phyloP scores from a whole-genome alignment of 1,140 invertebrate genomes.

The Diabrotica undecimpunctata region DNA sequence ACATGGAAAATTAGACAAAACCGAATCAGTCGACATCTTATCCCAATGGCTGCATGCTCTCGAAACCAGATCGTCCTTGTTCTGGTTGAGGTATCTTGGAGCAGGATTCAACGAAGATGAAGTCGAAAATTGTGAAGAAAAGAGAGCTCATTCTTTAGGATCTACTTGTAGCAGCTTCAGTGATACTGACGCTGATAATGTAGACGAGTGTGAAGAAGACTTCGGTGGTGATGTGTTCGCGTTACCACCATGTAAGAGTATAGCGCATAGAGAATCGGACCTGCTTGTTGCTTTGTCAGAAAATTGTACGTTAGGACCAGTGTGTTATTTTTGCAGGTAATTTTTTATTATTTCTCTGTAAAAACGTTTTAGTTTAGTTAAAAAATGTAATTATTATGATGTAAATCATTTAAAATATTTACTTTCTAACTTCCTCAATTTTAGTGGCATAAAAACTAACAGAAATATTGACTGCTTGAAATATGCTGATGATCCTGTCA shows the following conservation, averaged over 20 bases:
- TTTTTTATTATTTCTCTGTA: neutral
- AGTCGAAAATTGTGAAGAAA: slow-evolving; percentile 22
- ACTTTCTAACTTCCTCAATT: too few relatives aligned
- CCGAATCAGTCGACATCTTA: slow-evolving; percentile 19
- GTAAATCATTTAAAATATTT: too few relatives aligned
- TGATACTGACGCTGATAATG: slow-evolving; percentile 27
- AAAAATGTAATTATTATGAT: too few relatives aligned
- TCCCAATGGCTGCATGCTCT: slow-evolving; percentile 42
- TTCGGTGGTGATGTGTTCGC: slow-evolving; percentile 26
- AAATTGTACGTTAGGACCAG: slow-evolving; percentile 44
- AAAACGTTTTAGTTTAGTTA: too few relatives aligned
- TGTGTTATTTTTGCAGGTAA: slow-evolving; percentile 49
- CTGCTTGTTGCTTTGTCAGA: slow-evolving; percentile 42
- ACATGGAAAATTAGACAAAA: neutral
- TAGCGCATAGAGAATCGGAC: slow-evolving; percentile 44
- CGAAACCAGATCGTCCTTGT: slow-evolving; percentile 38
- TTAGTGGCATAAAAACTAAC: too few relatives aligned
- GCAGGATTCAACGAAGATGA: slow-evolving; percentile 24
- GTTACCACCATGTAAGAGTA: slow-evolving; percentile 37
- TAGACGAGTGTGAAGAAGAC: slow-evolving; percentile 15
- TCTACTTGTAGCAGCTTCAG: slow-evolving; percentile 33
- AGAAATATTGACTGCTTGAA: too few relatives aligned
- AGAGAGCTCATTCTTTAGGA: slow-evolving; percentile 34
- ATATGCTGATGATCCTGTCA: too few relatives aligned
- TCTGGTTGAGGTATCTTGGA: slow-evolving; percentile 40